phyloP scores from a whole-genome alignment of 2,113 vertebrate species.

The Peromyscus polionotus region DNA sequence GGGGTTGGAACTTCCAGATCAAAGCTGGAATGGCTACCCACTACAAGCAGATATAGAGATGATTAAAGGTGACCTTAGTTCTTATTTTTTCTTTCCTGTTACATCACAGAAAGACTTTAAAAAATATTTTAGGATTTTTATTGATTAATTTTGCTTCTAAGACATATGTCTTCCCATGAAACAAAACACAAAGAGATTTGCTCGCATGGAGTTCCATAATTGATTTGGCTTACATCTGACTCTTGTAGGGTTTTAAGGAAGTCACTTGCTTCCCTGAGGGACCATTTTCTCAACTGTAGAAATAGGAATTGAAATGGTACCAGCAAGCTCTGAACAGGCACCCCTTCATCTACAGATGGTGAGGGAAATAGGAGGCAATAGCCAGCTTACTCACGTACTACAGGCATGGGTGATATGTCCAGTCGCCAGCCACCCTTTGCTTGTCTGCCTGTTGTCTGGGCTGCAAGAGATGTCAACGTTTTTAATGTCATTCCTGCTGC shows the following conservation, averaged over 20 bases:
- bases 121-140: neutral
- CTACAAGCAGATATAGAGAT: neutral
- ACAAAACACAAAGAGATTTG: neutral
- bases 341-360: neutral
- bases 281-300: neutral
- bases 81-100: neutral
- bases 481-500: neutral
- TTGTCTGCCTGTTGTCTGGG: neutral
- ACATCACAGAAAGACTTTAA: neutral
- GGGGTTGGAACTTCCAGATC: too few species aligned
- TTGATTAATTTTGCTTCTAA: neutral
- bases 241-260: neutral
- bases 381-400: neutral
- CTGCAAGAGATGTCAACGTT: neutral
- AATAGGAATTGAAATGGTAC: neutral
- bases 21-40: too few species aligned
- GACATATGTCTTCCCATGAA: neutral
- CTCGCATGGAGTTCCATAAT: neutral
- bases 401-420: neutral
- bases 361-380: neutral
- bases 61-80: neutral
- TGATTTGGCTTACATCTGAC: conserved; percentile 1
- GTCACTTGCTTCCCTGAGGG: neutral
- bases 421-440: neutral
- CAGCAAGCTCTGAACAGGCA: neutral